Evolutionary conservation across 2,113 vertebrate species (phyloP).

Genomic region (Triplophysa siluroides): DNA sequence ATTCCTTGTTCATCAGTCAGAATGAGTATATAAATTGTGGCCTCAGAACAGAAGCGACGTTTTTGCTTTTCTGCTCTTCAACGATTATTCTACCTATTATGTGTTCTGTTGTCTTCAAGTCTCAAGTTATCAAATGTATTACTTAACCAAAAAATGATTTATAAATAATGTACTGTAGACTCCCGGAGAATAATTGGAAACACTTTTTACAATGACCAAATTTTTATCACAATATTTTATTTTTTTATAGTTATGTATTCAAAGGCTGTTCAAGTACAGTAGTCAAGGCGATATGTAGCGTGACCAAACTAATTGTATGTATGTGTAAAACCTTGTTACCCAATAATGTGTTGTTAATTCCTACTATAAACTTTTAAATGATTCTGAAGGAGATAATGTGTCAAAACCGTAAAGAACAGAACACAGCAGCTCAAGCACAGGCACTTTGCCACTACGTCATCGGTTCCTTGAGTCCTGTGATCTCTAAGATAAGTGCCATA

Average conservation of each 20-base stretch:
- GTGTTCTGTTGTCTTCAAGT: not conserved
- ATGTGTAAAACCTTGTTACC: constrained; percentile 49
- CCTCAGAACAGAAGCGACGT: constrained; percentile 15
- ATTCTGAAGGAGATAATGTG: constrained; percentile 24
- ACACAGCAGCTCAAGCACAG: constrained; percentile 33
- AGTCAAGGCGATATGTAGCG: no score
- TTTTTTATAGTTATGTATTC: no score
- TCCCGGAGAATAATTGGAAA: no score
- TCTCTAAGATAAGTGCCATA: constrained; percentile 79
- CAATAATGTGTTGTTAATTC: constrained; percentile 50
- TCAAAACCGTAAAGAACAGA: constrained; percentile 61
- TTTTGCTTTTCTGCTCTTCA: not conserved
- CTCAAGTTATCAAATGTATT: no score
- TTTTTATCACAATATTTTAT: no score
- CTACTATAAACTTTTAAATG: constrained; percentile 37
- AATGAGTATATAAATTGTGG: constrained; percentile 54
- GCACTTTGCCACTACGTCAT: constrained; percentile 67
- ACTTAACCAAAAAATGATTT: no score
- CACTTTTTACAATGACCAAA: no score
- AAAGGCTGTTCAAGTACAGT: no score
- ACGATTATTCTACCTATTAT: not conserved
- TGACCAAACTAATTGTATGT: constrained; percentile 39
- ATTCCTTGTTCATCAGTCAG: constrained; percentile 52
- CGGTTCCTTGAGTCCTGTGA: constrained; percentile 70
- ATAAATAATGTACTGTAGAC: no score